A percentile compares a stretch with the other conserved stretches of the same genome.
Evolutionary conservation across 2,113 vertebrate species (phyloP).

Genomic region (Tricholaema leucomelas): DNA sequence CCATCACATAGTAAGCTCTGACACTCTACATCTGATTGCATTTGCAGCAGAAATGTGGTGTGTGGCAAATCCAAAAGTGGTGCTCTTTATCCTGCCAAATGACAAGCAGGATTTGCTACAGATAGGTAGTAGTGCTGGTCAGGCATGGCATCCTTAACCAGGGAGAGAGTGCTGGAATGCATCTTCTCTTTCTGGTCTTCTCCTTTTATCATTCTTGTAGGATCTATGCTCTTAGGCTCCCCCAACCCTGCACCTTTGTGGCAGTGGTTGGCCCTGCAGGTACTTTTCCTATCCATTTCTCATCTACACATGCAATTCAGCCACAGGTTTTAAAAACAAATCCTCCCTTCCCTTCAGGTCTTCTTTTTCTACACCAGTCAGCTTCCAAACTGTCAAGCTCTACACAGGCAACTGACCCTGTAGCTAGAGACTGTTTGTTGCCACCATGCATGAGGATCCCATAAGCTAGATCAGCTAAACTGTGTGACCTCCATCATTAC

Average conservation of each 20-base stretch:
- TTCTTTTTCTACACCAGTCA: background rate
- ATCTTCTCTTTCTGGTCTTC: background rate
- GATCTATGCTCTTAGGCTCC: background rate
- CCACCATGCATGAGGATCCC: background rate
- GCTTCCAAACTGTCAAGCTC: background rate
- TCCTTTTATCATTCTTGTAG: background rate
- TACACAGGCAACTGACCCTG: background rate
- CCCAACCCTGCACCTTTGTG: background rate
- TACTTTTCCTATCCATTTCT: background rate
- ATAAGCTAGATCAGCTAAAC: background rate
- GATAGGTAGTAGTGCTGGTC: background rate
- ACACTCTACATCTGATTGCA: background rate
- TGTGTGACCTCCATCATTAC: background rate
- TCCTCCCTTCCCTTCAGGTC: background rate
- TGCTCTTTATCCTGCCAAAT: fast-evolving
- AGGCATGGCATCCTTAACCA: background rate
- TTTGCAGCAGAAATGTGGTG: background rate
- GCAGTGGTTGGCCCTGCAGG: background rate
- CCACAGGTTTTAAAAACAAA: background rate
- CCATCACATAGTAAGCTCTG: background rate
- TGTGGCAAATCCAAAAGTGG: background rate
- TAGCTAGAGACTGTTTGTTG: background rate
- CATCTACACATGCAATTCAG: background rate
- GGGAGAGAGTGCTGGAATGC: background rate
- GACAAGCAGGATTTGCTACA: background rate